phyloP scores from a whole-genome alignment of 2,888 invertebrate genomes.

The Allacma fusca region DNA sequence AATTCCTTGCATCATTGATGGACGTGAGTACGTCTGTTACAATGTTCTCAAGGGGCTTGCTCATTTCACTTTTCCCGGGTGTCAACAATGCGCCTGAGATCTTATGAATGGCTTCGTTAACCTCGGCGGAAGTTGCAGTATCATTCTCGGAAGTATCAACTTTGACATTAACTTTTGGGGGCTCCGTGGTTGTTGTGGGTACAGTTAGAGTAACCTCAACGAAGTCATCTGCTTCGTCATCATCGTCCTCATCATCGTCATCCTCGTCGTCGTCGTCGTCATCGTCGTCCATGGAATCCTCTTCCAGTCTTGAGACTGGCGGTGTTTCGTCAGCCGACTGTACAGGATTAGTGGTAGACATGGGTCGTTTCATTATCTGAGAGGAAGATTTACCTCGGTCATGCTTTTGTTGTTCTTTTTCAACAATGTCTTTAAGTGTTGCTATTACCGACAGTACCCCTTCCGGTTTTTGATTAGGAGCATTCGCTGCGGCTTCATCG shows the following conservation, averaged over 20 bases:
- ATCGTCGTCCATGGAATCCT: constrained; percentile 36
- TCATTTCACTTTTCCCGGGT: constrained; percentile 49
- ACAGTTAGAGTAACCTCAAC: constrained; percentile 36
- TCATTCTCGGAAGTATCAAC: constrained; percentile 47
- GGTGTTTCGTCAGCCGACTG: constrained; percentile 35
- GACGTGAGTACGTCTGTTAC: constrained; percentile 58
- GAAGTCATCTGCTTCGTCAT: constrained; percentile 45
- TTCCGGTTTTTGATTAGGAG: constrained; percentile 63
- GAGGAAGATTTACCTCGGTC: constrained; percentile 39
- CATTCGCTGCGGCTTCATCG: constrained; percentile 30
- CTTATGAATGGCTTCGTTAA: constrained; percentile 60
- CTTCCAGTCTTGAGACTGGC: constrained; percentile 27
- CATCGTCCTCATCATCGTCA: constrained; percentile 40
- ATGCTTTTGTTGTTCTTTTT: constrained; percentile 59
- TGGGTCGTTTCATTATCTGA: constrained; percentile 22
- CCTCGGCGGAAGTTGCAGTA: constrained; percentile 59
- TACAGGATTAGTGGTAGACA: background rate
- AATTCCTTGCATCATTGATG: constrained; percentile 54
- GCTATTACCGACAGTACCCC: constrained; percentile 59
- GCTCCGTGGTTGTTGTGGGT: constrained; percentile 32
- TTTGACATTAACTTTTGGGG: constrained; percentile 15
- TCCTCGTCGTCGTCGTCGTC: constrained; percentile 31
- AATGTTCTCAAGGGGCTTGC: constrained; percentile 57
- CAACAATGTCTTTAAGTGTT: constrained; percentile 59
- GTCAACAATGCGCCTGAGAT: constrained; percentile 60